Conservation (phyloP, 1,140 invertebrate species). For the Manduca sexta region DNA sequence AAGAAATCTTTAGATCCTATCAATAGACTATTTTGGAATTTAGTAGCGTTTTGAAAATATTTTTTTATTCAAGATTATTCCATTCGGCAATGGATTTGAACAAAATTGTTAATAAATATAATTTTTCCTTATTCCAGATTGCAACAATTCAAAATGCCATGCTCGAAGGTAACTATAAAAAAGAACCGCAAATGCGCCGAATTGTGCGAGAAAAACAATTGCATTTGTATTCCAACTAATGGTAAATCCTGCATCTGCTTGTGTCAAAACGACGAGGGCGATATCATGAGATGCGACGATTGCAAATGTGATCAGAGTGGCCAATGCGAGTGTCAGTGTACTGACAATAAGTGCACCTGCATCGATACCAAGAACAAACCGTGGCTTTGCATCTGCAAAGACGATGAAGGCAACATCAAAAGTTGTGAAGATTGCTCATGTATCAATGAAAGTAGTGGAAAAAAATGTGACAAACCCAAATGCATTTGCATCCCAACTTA, state of each 20-base stretch:
- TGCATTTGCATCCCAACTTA: conserved; percentile 23
- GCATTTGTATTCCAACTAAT: conserved; percentile 23
- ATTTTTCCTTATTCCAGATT: background rate
- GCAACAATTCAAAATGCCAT: conserved; percentile 25
- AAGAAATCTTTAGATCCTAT: too few relatives aligned
- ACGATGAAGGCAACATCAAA: conserved; percentile 12
- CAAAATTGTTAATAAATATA: too few relatives aligned
- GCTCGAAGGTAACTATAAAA: conserved; percentile 25
- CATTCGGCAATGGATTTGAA: too few relatives aligned
- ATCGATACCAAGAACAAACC: conserved; percentile 9
- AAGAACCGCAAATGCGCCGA: conserved; percentile 10
- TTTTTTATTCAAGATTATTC: too few relatives aligned
- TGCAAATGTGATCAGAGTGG: conserved; percentile 21
- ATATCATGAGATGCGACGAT: conserved; percentile 24
- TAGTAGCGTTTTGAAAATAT: too few relatives aligned
- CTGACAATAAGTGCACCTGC: conserved; percentile 14
- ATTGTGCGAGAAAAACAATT: conserved; percentile 12
- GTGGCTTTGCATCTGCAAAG: conserved; percentile 17
- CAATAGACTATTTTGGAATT: too few relatives aligned
- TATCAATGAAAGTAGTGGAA: background rate
- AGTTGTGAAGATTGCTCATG: conserved; percentile 19
- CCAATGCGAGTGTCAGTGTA: conserved; percentile 12
- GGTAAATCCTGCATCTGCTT: conserved; percentile 29
- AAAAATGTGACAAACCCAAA: conserved; percentile 13
- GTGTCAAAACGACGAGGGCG: conserved; percentile 21